Evolutionary conservation across 2,113 vertebrate genomes (phyloP), one percentile per base, ranked within the genome.

Genomic region (Hippopotamus amphibius): DNA sequence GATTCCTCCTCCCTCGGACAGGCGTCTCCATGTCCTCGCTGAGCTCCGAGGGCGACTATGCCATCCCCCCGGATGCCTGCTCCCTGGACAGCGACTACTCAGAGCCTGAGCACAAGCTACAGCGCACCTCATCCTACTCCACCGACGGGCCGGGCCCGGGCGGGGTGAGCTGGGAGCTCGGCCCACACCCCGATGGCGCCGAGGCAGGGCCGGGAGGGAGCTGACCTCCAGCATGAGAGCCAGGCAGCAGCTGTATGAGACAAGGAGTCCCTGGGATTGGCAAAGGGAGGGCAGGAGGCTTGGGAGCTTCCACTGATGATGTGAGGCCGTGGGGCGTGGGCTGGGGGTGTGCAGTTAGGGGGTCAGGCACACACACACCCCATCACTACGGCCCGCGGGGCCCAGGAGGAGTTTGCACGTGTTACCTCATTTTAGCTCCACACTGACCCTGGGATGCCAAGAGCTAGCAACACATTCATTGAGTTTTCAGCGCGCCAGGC

Each of bases 1-100:
- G 85, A 93, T 30, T 37, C 48, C 22, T 88, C 17, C 10, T 89
- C 68, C 57, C 84, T 53, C 59, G 87, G 43, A 30, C 97, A 99
- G 99, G 99, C 11, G 99, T 99, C 63, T 99, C 99, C 87, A 98
- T 99, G 98, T 99, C 99, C 46, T 99, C 99, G 0, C 98, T 99
- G 99, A 99, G 99, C 41, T 99, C 99, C 0, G 99, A 99, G 98
- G 99, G 99, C 17, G 99, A 99, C 98, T 99, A 99, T 6, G 99
- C 99, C 96, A 99, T 99, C 97, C 99, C 99, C 48, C 99, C 99
- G 26, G 99, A 99, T 30, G 99, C 99, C 87, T 99, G 99, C 98
- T 99, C 99, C 63, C 99, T 99, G 48, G 99, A 99, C 97, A 99
- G 99, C 1, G 99, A 99, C 97, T 99, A 98, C 96, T 99, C 99